phyloP scores from a whole-genome alignment of 2,888 invertebrate genomes.

The Ariolimax columbianus region DNA sequence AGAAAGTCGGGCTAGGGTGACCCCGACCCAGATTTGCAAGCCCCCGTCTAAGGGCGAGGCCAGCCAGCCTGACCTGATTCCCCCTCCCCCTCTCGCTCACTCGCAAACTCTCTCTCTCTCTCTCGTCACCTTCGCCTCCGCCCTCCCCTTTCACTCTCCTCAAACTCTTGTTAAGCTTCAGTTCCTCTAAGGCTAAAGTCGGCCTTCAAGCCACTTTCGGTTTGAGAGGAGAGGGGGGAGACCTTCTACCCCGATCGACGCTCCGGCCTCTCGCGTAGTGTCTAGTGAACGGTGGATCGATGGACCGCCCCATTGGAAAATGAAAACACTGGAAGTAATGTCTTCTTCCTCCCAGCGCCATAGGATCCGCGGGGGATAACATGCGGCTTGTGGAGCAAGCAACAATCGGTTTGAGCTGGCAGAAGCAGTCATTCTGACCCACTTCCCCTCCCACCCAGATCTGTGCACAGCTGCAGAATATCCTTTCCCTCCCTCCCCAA shows the following conservation, averaged over 20 bases:
- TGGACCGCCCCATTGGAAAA: background rate
- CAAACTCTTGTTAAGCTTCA: background rate
- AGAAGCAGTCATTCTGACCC: background rate
- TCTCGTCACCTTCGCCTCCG: too few species aligned
- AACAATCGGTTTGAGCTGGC: background rate
- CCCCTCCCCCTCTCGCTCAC: too few species aligned
- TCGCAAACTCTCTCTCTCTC: background rate
- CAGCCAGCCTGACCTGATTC: slow-evolving; percentile 12
- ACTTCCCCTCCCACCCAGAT: background rate
- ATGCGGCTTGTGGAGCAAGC: too few species aligned
- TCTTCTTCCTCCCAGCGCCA: background rate
- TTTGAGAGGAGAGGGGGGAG: background rate
- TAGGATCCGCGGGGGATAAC: background rate
- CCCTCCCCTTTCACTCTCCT: too few species aligned
- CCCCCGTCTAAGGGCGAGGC: background rate
- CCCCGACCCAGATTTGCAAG: slow-evolving; percentile 22
- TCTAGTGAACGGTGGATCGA: background rate
- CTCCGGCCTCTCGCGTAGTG: background rate
- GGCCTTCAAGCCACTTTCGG: background rate
- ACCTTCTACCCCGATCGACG: background rate
- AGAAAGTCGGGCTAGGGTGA: slow-evolving; percentile 10
- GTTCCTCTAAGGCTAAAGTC: background rate
- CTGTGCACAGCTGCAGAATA: too few species aligned
- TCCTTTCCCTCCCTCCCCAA: too few species aligned
- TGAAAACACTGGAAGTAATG: background rate